Evolutionary conservation across 2,113 vertebrate genomes (phyloP).

Genomic region (Vidua macroura): DNA sequence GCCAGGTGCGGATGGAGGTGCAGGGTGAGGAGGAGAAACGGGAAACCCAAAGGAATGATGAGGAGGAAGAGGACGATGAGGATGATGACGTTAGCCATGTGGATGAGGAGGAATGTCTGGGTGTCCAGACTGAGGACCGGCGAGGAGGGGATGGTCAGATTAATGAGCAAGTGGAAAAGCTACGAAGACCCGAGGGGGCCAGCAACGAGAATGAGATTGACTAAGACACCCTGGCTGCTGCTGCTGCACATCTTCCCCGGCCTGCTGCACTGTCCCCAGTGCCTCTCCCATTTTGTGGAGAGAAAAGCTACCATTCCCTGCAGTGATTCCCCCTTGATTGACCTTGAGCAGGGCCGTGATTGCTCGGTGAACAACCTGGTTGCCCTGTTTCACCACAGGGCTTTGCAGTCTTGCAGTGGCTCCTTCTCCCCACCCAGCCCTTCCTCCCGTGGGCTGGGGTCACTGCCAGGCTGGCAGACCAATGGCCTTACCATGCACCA

Average conservation of each 20-base stretch:
- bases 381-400: constrained; percentile 5
- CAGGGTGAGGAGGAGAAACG: constrained; percentile 90
- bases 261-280: not conserved
- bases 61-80: constrained; percentile 82
- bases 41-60: constrained; percentile 72
- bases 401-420: constrained; percentile 12
- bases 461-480: constrained; percentile 30
- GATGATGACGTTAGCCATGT: constrained; percentile 78
- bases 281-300: constrained; percentile 33
- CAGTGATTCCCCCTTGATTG: constrained; percentile 38
- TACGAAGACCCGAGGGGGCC: constrained; percentile 90
- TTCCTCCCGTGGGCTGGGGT: not conserved
- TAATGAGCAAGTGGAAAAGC: constrained; percentile 95
- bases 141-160: constrained; percentile 94
- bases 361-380: not conserved
- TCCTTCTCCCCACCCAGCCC: not conserved
- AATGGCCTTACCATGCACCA: constrained; percentile 27
- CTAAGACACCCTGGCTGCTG: constrained; percentile 68
- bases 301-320: constrained; percentile 2
- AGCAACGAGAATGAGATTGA: constrained; percentile 92
- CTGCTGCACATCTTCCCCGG: constrained; percentile 1
- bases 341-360: not conserved
- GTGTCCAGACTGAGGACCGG: constrained; percentile 89
- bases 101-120: constrained; percentile 81
- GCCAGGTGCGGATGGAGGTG: constrained; percentile 94